Base-by-base conservation (phyloP, 1,140 invertebrate genomes). In the Bicyclus anynana region DNA sequence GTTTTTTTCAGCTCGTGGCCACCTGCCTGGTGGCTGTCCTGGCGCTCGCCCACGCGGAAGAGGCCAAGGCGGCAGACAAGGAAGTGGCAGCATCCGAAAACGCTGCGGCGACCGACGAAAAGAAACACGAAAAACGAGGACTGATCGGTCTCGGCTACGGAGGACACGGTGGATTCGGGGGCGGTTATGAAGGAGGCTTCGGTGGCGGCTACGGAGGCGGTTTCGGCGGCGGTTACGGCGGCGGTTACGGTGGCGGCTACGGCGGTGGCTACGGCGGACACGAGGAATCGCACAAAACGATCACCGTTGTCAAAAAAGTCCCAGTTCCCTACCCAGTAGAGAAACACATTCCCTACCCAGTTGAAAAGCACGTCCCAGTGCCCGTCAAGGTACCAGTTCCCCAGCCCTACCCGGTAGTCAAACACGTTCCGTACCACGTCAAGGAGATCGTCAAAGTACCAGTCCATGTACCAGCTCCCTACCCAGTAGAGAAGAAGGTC, bases 71-170 rank as follows among this genome's bases (percentile, higher is more conserved):
- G 79, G 87, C 87, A 86, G 81, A 89, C 78, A 87, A 81, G 72
- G 90, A 89, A 82, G 81, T 85, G 78, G 84, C 84, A 77, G 79
- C 80, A 74, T 77, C 74, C 68, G 84, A 82, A 56, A 81, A 80
- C 64, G 77, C 84, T 65, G 77, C 72, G 72, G 88, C 84, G 51
- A 62, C 75, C 40, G 81, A 84, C 14, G 91, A 91, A 59, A 94
- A 94, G 87, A 94, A 94, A 76, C 92, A 93, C 67, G 93, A 94
- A 75, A 94, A 94, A 76, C 90, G 93, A 65, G 93, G 93, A 53
- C 89, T 94, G 33, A 71, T 89, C 42, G 90, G 90, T 60, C 82
- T 92, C 14, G 91, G 91, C 56, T 89, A 77, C 14, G 76, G 75
- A n/a, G 76, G 75, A 35, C 67, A 69, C 48, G 78, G 74, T 5